phyloP scores from a whole-genome alignment of 1,140 invertebrate genomes.

The Alviniconcha marisindica region DNA sequence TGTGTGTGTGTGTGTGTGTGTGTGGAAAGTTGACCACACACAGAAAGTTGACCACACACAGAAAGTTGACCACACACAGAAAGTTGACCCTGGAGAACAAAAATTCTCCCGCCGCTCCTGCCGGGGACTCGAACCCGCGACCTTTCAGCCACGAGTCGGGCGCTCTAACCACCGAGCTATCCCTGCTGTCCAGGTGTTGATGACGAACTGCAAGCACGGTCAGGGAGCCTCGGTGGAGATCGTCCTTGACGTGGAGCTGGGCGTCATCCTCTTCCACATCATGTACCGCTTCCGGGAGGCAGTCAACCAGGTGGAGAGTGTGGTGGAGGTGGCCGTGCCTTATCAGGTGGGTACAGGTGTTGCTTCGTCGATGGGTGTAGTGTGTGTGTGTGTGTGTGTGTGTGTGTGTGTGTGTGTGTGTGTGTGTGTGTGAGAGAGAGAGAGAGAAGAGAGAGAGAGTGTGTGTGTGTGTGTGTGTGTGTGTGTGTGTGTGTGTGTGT shows the following conservation, averaged over 20 bases:
- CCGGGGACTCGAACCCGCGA: too few relatives aligned
- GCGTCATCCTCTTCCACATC: conserved; percentile 31
- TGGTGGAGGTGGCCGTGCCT: conserved; percentile 33
- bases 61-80: too few relatives aligned
- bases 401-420: neutral
- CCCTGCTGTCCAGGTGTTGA: conserved; percentile 6
- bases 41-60: neutral
- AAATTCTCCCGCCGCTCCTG: too few relatives aligned
- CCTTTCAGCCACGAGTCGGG: too few relatives aligned
- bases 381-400: neutral
- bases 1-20: neutral
- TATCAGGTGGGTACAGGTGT: conserved; percentile 14
- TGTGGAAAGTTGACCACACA: neutral
- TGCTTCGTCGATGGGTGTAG: neutral
- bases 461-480: too few relatives aligned
- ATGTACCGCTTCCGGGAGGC: conserved; percentile 27
- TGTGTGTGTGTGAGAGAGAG: too few relatives aligned
- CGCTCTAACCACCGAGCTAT: too few relatives aligned
- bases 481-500: too few relatives aligned
- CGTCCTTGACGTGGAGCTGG: conserved; percentile 32
- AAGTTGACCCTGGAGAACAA: too few relatives aligned
- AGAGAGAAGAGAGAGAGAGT: too few relatives aligned
- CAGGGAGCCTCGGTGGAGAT: conserved; percentile 29
- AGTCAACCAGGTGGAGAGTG: conserved; percentile 20
- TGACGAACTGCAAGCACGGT: conserved; percentile 34